phyloP scores from a whole-genome alignment of 2,113 vertebrate species.

The Ceuthmochares aereus region DNA sequence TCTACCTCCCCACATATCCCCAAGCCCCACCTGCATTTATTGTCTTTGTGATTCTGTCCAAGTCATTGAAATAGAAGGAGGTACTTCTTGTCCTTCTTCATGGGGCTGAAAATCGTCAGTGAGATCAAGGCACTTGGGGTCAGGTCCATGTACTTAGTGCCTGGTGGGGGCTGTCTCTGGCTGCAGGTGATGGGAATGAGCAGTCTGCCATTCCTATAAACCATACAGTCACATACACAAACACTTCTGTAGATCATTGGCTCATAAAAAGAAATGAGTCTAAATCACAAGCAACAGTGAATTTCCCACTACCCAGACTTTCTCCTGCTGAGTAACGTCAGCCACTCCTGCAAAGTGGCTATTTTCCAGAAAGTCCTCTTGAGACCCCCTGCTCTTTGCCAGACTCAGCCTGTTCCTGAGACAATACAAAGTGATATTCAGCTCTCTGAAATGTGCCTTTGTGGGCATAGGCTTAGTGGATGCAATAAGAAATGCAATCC shows the following conservation, averaged over 20 bases:
- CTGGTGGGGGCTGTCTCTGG: not conserved
- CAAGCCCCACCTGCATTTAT: accelerated
- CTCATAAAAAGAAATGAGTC: not conserved
- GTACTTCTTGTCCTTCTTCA: not conserved
- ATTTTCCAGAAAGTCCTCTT: not conserved
- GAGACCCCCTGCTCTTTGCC: not conserved
- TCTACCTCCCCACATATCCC: no score
- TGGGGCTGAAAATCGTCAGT: not conserved
- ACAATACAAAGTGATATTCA: not conserved
- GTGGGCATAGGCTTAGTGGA: not conserved
- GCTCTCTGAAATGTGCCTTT: not conserved
- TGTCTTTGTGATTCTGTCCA: not conserved
- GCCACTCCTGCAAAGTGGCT: not conserved
- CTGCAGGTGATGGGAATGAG: not conserved
- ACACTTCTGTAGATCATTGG: not conserved
- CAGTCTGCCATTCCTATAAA: not conserved
- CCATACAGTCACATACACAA: not conserved
- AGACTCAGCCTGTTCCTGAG: not conserved
- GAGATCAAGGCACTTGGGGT: not conserved
- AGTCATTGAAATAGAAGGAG: not conserved
- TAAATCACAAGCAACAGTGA: not conserved
- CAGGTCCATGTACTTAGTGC: no score
- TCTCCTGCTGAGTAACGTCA: not conserved
- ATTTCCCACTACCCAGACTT: not conserved
- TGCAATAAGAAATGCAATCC: not conserved